These are phyloP conservation scores for Uloborus plumipes DNA, from an alignment of 2,888 invertebrate species.

Conservation along the genomic window DNA sequence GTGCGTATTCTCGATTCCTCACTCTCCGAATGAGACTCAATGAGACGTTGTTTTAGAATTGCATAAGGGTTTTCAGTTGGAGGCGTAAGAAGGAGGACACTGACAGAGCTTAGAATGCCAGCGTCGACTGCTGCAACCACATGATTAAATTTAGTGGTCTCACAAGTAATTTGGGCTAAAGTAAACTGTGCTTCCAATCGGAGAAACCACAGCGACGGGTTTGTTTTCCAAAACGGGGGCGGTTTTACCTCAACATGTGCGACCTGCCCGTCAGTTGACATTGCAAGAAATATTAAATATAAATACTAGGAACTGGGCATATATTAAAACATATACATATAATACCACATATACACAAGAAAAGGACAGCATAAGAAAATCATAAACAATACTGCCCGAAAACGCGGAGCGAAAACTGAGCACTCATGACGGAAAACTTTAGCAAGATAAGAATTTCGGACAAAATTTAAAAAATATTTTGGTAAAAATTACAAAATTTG, in stretches of 20 bases:
- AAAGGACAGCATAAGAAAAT: too few species aligned
- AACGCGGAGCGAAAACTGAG: too few species aligned
- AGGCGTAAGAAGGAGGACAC: background rate
- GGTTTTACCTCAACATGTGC: background rate
- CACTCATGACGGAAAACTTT: too few species aligned
- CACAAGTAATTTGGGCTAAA: background rate
- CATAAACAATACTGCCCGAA: too few species aligned
- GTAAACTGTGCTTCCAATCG: conserved; percentile 6
- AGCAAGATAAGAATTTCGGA: too few species aligned
- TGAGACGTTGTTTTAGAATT: background rate
- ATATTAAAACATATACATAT: too few species aligned
- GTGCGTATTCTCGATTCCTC: conserved; percentile 1
- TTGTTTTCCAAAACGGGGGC: conserved; percentile 15
- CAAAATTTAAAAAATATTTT: too few species aligned
- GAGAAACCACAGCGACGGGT: conserved; percentile 6
- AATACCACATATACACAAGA: too few species aligned
- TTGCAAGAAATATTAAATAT: background rate
- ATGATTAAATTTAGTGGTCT: conserved; percentile 16
- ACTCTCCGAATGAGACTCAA: conserved; percentile 5
- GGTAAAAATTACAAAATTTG: too few species aligned
- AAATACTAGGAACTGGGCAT: too few species aligned
- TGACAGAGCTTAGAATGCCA: conserved; percentile 13
- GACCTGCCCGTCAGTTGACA: background rate
- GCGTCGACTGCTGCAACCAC: conserved; percentile 13
- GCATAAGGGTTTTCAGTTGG: background rate